A percentile compares a stretch with the other conserved stretches of the same genome.
Evolutionary conservation across 2,888 invertebrate species (phyloP).

Genomic region (Sesia apiformis): DNA sequence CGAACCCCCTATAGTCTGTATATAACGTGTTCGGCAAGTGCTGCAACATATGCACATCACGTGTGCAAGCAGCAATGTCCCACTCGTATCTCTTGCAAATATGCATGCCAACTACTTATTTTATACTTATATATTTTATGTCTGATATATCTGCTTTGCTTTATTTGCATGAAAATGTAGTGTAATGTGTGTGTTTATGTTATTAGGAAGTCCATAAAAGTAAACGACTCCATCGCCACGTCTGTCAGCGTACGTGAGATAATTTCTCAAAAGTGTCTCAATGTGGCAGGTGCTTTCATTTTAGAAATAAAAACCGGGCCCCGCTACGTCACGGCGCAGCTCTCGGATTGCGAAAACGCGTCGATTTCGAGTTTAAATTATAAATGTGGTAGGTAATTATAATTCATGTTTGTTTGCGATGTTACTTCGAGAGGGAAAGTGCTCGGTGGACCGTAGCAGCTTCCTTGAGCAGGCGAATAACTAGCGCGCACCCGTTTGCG

Average conservation of each 20-base stretch:
- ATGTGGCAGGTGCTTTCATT: constrained; percentile 41
- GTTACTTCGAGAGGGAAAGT: constrained; percentile 61
- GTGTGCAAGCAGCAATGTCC: constrained; percentile 21
- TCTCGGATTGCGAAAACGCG: constrained; percentile 26
- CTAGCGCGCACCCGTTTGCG: constrained; percentile 13
- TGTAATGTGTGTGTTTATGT: neutral
- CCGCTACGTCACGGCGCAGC: constrained; percentile 24
- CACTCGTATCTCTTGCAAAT: constrained; percentile 5
- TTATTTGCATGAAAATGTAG: constrained; percentile 15
- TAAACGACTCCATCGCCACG: constrained; percentile 8
- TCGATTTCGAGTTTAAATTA: constrained; percentile 17
- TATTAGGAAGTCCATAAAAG: constrained; percentile 1
- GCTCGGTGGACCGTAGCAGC: constrained; percentile 43
- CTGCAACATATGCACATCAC: constrained; percentile 29
- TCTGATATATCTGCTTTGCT: constrained; percentile 13
- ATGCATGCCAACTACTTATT: constrained; percentile 10
- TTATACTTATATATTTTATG: constrained; percentile 14
- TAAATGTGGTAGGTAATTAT: constrained; percentile 34
- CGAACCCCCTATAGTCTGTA: constrained; percentile 33
- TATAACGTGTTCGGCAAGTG: constrained; percentile 34
- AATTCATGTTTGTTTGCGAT: constrained; percentile 34
- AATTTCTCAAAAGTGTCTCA: constrained; percentile 17
- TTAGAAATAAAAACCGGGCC: constrained; percentile 33
- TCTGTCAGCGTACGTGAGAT: constrained; percentile 14
- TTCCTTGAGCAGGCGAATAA: constrained; percentile 31